Conservation (phyloP, 2,888 invertebrate species). For the Monoplex corrugatus region DNA sequence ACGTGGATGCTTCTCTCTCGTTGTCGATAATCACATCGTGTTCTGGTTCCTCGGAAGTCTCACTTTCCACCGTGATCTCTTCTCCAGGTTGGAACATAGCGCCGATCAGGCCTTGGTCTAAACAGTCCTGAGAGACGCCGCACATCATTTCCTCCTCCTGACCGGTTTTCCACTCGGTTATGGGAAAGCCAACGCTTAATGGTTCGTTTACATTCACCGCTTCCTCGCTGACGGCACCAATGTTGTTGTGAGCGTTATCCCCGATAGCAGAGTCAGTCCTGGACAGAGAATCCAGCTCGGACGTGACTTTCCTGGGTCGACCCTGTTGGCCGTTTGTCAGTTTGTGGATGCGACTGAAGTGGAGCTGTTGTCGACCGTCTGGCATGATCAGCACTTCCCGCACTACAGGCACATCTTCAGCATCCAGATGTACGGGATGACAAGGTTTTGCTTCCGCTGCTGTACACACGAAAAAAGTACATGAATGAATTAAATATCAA, state of each 20-base stretch:
- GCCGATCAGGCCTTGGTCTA: not conserved
- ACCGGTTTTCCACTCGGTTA: not conserved
- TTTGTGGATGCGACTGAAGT: not conserved
- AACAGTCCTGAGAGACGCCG: not conserved
- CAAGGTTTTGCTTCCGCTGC: not conserved
- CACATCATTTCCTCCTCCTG: not conserved
- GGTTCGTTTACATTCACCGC: not conserved
- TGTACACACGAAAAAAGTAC: not conserved
- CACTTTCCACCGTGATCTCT: not conserved
- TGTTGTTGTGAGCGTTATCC: not conserved
- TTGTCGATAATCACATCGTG: not conserved
- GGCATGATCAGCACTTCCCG: conserved; percentile 16
- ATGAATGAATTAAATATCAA: too few relatives aligned
- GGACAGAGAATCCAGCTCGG: not conserved
- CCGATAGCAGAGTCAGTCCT: not conserved
- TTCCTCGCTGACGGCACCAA: not conserved
- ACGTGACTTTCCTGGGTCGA: not conserved
- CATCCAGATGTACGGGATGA: not conserved
- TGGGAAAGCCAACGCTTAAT: not conserved
- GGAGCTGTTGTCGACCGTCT: not conserved
- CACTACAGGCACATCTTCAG: not conserved
- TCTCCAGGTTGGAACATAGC: conserved; percentile 22
- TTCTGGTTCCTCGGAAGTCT: not conserved
- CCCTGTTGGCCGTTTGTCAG: not conserved
- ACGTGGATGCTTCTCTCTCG: not conserved